Conservation (phyloP, 2,113 vertebrate genomes). For the Suncus etruscus region DNA sequence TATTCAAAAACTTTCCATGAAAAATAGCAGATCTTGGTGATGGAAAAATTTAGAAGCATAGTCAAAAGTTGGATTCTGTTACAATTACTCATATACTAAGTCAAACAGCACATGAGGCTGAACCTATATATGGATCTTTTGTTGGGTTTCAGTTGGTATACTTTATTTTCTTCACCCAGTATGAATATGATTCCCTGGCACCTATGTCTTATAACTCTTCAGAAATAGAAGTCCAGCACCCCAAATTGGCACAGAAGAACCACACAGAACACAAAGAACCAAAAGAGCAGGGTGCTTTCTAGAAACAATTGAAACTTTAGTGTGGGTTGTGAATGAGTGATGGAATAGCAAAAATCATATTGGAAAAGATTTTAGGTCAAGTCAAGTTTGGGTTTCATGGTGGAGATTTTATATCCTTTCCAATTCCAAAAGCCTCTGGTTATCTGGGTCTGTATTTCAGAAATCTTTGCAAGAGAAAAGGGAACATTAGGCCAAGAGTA, state of each 20-base stretch:
- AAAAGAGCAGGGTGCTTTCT: not conserved
- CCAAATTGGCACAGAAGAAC: not conserved
- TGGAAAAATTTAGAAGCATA: not conserved
- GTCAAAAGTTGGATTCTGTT: not conserved
- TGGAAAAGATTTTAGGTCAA: slow-evolving; percentile 13
- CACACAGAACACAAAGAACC: not conserved
- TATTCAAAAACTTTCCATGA: slow-evolving; percentile 26
- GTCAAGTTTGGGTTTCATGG: not conserved
- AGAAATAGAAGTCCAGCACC: not conserved
- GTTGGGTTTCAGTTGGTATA: not conserved
- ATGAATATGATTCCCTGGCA: not conserved
- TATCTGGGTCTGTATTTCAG: slow-evolving; percentile 7
- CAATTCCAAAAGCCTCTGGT: not conserved
- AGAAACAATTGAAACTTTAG: not conserved
- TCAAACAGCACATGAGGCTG: not conserved
- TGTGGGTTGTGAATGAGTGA: not conserved
- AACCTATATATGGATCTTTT: not conserved
- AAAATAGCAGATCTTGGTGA: slow-evolving; percentile 17
- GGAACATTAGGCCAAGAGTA: not conserved
- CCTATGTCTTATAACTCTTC: not conserved
- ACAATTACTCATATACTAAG: not conserved
- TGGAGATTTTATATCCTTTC: not conserved
- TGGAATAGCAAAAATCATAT: not conserved
- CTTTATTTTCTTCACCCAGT: not conserved
- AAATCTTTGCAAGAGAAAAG: slow-evolving; percentile 32